Base-by-base conservation (phyloP, 2,797 vertebrate species). In the Sorex maritimensis region DNA sequence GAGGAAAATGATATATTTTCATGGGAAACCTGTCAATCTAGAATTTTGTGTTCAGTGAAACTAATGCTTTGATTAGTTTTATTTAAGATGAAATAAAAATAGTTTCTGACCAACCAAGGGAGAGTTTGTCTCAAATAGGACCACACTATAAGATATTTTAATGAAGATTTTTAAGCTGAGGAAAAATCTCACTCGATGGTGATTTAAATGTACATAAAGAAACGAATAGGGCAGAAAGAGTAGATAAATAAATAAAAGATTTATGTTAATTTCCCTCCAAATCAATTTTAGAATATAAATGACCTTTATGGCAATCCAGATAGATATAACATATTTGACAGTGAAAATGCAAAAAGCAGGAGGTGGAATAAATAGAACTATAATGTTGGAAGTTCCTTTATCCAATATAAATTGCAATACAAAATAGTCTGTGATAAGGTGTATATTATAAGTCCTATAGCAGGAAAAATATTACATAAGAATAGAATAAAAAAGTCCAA, bases 41-140 rank as follows among this genome's bases (percentile, higher is more conserved):
- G 52, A 55, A 55, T 55, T 55, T 55, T 55, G 52, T 55, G 1
- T 55, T 55, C 17, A 55, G 28, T 74, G 72, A 74, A 63, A 74
- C 4, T 24, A 28, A 7, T 55, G 55, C 30, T 63, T 24, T 19
- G 30, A 74, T 44, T 44, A 44, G 41, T 44, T 44, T 44, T 44
- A 46, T 26, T 46, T 26, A 63, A 44, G 55, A 19, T 11, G 44
- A 44, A 74, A 61, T 73, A 83, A 83, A 58, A 5, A 86, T 13
- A 86, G 44, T 65, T 86, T 55, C 52, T 55, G 52, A 55, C 61
- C 26, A 58, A 73, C 15, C 30, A 78, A 78, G 23, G 61, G 38
- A 63, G 52, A 86, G n/a, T 14, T 44, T 74, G 46, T 86, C 83
- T 30, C 19, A 86, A 63, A 38, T 28, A 86, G 19, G 73, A 74